phyloP scores from a whole-genome alignment of 2,888 invertebrate species.

The Latrodectus hesperus region DNA sequence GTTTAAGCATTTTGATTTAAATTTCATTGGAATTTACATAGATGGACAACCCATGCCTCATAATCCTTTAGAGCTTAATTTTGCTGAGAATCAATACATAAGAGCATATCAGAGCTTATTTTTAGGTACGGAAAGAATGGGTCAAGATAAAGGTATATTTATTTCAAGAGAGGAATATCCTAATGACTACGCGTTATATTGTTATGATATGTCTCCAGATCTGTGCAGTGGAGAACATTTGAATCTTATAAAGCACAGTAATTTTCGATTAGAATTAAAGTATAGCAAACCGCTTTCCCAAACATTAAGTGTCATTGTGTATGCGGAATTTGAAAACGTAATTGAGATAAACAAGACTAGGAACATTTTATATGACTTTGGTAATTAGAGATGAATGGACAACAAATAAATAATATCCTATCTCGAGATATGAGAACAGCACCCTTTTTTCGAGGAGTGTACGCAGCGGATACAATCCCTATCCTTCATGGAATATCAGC shows the following conservation, averaged over 20 bases:
- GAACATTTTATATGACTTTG: neutral
- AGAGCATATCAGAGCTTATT: neutral
- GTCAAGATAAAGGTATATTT: neutral
- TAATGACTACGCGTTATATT: neutral
- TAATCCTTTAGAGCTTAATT: neutral
- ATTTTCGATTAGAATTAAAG: neutral
- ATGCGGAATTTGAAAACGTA: neutral
- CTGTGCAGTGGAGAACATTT: neutral
- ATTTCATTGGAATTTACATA: neutral
- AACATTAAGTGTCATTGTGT: neutral
- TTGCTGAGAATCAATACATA: neutral
- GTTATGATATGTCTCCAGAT: neutral
- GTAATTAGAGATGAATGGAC: neutral
- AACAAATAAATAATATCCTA: too few relatives aligned
- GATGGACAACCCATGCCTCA: neutral
- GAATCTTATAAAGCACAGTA: neutral
- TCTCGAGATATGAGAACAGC: too few relatives aligned
- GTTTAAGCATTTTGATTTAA: neutral
- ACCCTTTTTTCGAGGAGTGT: too few relatives aligned
- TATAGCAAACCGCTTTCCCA: neutral
- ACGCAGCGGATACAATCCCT: too few relatives aligned
- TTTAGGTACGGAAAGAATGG: neutral
- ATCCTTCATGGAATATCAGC: too few relatives aligned
- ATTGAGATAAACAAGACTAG: neutral
- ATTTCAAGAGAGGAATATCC: neutral